A percentile compares a stretch with the other conserved stretches of the same genome.
These are phyloP conservation scores for Eptatretus burgeri DNA, from an alignment of 2,113 vertebrate species.

Conservation along the genomic window DNA sequence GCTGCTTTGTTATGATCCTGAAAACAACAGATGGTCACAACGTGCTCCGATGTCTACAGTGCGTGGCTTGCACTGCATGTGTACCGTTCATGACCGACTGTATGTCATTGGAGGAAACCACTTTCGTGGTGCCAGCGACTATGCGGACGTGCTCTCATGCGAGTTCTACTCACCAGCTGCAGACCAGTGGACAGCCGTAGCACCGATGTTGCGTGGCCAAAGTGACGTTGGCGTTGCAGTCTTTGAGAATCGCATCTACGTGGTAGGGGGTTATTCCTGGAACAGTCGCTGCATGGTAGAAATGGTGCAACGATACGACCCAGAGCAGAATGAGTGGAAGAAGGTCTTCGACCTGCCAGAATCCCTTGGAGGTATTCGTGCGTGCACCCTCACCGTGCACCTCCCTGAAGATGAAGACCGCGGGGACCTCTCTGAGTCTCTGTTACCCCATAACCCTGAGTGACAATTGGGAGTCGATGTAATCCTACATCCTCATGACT, in stretches of 20 bases:
- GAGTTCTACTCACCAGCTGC: conserved; percentile 25
- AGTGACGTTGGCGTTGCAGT: conserved; percentile 30
- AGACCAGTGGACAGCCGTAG: conserved; percentile 29
- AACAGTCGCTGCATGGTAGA: conserved; percentile 39
- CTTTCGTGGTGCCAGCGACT: conserved; percentile 27
- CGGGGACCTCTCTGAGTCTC: conserved; percentile 22
- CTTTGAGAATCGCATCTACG: conserved; percentile 23
- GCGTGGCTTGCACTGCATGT: conserved; percentile 37
- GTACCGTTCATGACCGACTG: conserved; percentile 22
- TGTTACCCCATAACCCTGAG: conserved; percentile 10
- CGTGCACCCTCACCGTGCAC: conserved; percentile 30
- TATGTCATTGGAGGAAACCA: conserved; percentile 38
- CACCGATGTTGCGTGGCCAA: conserved; percentile 27
- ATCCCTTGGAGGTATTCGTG: conserved; percentile 30
- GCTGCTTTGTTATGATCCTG: conserved; percentile 22
- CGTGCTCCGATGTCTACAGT: conserved; percentile 27
- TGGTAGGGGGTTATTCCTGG: conserved; percentile 36
- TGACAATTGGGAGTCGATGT: too few relatives aligned
- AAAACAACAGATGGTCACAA: conserved; percentile 18
- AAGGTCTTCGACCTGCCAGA: conserved; percentile 27
- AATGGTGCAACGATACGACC: conserved; percentile 30
- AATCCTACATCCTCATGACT: too few relatives aligned
- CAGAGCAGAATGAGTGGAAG: conserved; percentile 22
- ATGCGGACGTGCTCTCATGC: conserved; percentile 28
- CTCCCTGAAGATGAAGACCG: conserved; percentile 20